Conservation (phyloP, 2,113 vertebrate genomes). For the Falcunculus frontatus region DNA sequence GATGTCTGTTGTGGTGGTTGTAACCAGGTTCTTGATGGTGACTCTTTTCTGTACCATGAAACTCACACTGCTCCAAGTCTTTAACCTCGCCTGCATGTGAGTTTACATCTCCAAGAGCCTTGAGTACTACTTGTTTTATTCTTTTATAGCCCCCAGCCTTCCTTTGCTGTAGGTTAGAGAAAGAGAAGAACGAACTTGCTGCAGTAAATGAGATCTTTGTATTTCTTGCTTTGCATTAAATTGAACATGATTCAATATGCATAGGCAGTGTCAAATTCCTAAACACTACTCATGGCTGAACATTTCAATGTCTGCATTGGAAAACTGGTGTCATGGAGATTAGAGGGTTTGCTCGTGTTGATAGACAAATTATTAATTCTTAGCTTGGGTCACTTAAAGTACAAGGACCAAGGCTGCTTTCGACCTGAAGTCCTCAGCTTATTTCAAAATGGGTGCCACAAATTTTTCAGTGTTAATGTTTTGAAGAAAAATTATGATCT, state of each 20-base stretch:
- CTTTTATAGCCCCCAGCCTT: neutral
- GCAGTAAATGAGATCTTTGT: neutral
- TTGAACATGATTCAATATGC: neutral
- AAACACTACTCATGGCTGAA: neutral
- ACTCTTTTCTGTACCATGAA: neutral
- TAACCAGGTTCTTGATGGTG: neutral
- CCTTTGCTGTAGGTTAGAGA: neutral
- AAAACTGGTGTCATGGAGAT: neutral
- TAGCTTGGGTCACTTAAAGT: neutral
- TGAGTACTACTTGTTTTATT: neutral
- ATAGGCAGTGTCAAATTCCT: neutral
- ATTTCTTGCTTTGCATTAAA: neutral
- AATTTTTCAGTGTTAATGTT: neutral
- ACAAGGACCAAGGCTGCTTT: neutral
- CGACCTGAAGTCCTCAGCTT: neutral
- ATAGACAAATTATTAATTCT: neutral
- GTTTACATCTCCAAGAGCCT: neutral
- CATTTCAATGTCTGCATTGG: neutral
- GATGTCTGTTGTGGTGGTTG: neutral
- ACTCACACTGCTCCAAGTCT: fast-evolving
- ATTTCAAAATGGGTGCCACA: neutral
- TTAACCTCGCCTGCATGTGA: neutral
- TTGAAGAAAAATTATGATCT: neutral
- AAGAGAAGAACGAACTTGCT: neutral
- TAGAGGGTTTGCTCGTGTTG: neutral